Evolutionary conservation across 2,888 invertebrate species (phyloP).

Genomic region (Pediacus dermestoides): DNA sequence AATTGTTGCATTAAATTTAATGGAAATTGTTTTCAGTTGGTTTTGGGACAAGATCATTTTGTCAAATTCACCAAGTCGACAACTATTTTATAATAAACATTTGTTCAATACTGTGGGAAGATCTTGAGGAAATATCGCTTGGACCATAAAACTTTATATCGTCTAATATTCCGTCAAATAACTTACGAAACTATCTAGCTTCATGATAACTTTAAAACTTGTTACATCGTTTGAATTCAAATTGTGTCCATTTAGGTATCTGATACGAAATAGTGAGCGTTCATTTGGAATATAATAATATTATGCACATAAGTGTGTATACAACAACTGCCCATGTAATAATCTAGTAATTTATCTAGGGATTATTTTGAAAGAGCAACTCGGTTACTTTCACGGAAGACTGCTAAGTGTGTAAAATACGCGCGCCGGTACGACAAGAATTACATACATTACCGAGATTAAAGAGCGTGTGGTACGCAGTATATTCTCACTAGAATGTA

Average conservation of each 20-base stretch:
- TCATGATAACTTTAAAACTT: conserved; percentile 20
- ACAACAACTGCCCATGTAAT: conserved; percentile 26
- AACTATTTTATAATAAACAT: no score
- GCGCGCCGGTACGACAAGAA: conserved; percentile 25
- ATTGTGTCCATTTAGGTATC: conserved; percentile 23
- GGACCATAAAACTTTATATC: no score
- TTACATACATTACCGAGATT: conserved; percentile 32
- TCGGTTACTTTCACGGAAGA: conserved; percentile 42
- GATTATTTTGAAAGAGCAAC: conserved; percentile 41
- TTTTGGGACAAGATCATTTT: no score
- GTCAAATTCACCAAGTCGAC: no score
- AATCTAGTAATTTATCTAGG: conserved; percentile 32
- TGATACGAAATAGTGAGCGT: conserved; percentile 13
- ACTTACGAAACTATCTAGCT: conserved; percentile 19
- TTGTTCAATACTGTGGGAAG: no score
- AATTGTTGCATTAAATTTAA: no score
- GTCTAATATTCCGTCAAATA: conserved; percentile 18
- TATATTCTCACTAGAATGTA: conserved; percentile 26
- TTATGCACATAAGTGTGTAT: conserved; percentile 13
- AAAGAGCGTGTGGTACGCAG: conserved; percentile 28
- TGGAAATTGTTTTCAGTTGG: no score
- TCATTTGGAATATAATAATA: conserved; percentile 16
- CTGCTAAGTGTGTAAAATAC: conserved; percentile 28
- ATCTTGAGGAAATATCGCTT: no score
- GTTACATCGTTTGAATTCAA: conserved; percentile 21